Conservation (phyloP, 1,140 invertebrate genomes). For the Euglossa dilemma region DNA sequence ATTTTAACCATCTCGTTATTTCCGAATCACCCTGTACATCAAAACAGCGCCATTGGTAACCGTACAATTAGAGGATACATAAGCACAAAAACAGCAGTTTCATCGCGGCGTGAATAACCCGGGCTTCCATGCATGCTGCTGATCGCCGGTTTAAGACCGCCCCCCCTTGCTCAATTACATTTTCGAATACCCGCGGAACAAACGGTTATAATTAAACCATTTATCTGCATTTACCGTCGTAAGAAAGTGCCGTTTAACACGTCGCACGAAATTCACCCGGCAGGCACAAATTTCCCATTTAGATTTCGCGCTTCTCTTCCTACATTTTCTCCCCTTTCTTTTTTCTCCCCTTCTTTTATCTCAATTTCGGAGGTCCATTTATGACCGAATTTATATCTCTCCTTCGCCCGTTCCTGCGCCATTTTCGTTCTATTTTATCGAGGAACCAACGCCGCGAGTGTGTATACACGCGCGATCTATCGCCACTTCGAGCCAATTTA, state of each 20-base stretch:
- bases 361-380: too few relatives aligned
- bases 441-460: too few relatives aligned
- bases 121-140: not conserved
- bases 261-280: not conserved
- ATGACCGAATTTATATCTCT: too few relatives aligned
- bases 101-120: not conserved
- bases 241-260: not conserved
- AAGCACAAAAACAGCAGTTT: slow-evolving; percentile 16
- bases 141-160: not conserved
- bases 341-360: too few relatives aligned
- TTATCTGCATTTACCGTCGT: slow-evolving; percentile 15
- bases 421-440: too few relatives aligned
- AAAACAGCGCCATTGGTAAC: not conserved
- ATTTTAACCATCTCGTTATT: not conserved
- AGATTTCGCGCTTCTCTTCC: too few relatives aligned
- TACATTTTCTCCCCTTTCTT: too few relatives aligned
- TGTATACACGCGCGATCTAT: too few relatives aligned
- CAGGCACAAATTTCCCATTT: too few relatives aligned
- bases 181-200: not conserved
- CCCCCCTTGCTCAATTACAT: slow-evolving; percentile 8
- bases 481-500: too few relatives aligned
- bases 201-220: slow-evolving; percentile 27
- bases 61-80: slow-evolving; percentile 2
- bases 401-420: too few relatives aligned
- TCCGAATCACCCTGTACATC: not conserved